Conservation (phyloP, 1,140 invertebrate genomes). For the Drosophila busckii region DNA sequence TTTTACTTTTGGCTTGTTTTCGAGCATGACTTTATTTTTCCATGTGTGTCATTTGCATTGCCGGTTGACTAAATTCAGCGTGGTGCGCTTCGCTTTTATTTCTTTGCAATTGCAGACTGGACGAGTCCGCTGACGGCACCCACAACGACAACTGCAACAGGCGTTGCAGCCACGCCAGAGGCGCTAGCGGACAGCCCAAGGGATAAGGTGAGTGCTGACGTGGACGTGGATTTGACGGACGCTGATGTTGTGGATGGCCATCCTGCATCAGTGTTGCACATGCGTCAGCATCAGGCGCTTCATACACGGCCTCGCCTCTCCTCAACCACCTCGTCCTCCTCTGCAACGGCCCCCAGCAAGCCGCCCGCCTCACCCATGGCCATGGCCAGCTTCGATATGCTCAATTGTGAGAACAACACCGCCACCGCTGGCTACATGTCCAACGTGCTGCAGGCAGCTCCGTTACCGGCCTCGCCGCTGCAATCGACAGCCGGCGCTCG, state of each 20-base stretch:
- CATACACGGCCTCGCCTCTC: constrained; percentile 37
- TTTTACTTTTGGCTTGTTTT: constrained; percentile 32
- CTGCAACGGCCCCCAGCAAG: constrained; percentile 22
- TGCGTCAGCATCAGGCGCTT: constrained; percentile 64
- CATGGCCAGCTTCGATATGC: constrained; percentile 49
- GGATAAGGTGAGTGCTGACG: constrained; percentile 27
- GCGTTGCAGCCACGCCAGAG: constrained; percentile 27
- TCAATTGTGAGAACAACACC: constrained; percentile 33
- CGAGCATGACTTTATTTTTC: constrained; percentile 28
- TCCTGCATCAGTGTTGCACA: constrained; percentile 61
- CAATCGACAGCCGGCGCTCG: constrained; percentile 52
- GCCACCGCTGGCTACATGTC: constrained; percentile 51
- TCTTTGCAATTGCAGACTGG: constrained; percentile 61
- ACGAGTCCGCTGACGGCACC: constrained; percentile 62
- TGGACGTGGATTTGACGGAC: constrained; percentile 43
- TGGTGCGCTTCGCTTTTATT: constrained; percentile 7
- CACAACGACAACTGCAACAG: constrained; percentile 5
- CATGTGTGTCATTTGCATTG: constrained; percentile 31
- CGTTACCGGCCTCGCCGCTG: constrained; percentile 45
- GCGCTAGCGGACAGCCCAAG: constrained; percentile 26
- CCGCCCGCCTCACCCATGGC: constrained; percentile 41
- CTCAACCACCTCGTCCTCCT: constrained; percentile 16
- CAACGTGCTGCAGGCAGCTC: constrained; percentile 39
- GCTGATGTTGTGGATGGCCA: constrained; percentile 70
- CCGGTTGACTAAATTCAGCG: constrained; percentile 60